A percentile compares a stretch with the other conserved stretches of the same genome.
phyloP scores from a whole-genome alignment of 2,797 vertebrate species.

The Falco novaeseelandiae region DNA sequence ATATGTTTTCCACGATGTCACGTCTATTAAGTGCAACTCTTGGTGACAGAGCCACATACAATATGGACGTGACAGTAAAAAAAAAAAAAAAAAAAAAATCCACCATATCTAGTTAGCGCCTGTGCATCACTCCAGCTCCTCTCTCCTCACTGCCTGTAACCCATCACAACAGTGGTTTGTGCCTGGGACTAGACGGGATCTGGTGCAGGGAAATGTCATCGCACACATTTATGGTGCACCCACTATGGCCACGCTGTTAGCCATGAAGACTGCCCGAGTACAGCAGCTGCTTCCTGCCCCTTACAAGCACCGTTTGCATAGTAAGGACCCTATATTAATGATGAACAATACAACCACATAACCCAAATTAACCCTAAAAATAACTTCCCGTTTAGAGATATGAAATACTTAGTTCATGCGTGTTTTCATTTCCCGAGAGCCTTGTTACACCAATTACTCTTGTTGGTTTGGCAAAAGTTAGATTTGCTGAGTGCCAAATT shows the following conservation, averaged over 20 bases:
- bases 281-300: background rate
- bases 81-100: background rate
- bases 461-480: constrained; percentile 50
- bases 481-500: constrained; percentile 30
- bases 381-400: background rate
- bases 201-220: background rate
- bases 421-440: constrained; percentile 44
- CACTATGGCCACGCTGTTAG: background rate
- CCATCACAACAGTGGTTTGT: background rate
- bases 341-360: background rate
- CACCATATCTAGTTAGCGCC: background rate
- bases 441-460: constrained; percentile 37
- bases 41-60: background rate
- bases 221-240: background rate
- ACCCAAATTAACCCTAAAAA: constrained; percentile 61
- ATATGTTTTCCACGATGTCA: background rate
- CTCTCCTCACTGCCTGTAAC: background rate
- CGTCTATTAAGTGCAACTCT: background rate
- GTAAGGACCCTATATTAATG: background rate
- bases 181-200: background rate
- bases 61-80: rapidly evolving
- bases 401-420: background rate
- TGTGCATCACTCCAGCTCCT: background rate
- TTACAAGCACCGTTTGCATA: background rate
- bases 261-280: background rate